Evolutionary conservation across 2,888 invertebrate genomes (phyloP), one percentile per base, ranked within the genome.

Genomic region (Branchipolynoe longqiensis): DNA sequence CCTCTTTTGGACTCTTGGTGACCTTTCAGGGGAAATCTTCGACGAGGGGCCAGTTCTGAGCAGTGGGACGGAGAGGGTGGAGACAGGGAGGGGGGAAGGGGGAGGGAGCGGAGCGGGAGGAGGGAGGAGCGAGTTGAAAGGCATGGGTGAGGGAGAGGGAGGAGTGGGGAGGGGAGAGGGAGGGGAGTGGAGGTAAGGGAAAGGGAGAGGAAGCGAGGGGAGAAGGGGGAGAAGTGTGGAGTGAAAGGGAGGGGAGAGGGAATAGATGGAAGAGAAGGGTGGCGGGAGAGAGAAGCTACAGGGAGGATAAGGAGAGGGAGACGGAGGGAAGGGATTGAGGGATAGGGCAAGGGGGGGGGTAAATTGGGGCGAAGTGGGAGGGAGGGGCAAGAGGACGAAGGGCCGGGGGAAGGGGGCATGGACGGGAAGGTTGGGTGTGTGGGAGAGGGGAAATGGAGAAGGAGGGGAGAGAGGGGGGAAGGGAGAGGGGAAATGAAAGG

Each of bases 1-100:
- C 25, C 38, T 69, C 69, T 38, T 69, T 69, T 69, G 69, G 36
- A 69, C 69, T 69, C 69, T 69, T 69, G 36, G 69, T 69, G 69
- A 69, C 69, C 69, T 25, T 38, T 33, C 36, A 38, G 18, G 25
- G 69, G 38, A 69, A 33, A 38, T 69, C 36, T 69, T 69, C 69
- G 69, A 14, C 69, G 69, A 69, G 69, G 69, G 69, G 69, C 69
- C 69, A 69, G 69, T 69, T 4, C 36, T 1, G 69, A 69, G 69
- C 69, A 62, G 4, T 36, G 38, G 36, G 38, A 36, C 3, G 33
- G 69, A 33, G 38, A 4, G 18, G 33, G n/a, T n/a, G 6, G 48
- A 18, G 48, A 48, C 22, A 18, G 62, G 62, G 22, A 31, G 31
- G n/a, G 18, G 38, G 69, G 69, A 18, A 38, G 38, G 18, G 18